Evolutionary conservation across 2,888 invertebrate species (phyloP).

Genomic region (Bruchidius siliquastri): DNA sequence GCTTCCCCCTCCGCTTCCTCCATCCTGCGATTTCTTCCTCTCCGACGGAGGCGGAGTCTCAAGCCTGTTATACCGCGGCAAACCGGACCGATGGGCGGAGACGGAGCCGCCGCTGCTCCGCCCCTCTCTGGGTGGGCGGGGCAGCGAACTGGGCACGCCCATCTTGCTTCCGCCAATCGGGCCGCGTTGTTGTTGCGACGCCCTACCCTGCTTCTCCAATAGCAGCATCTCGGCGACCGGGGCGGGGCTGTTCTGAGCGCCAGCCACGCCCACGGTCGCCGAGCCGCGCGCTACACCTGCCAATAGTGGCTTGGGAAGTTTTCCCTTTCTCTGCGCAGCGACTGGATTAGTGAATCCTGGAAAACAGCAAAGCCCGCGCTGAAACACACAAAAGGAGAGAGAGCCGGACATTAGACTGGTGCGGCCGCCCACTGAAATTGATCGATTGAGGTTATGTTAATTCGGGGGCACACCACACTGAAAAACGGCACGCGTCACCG

Average conservation of each 20-base stretch:
- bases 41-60: constrained; percentile 33
- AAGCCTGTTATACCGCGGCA: constrained; percentile 53
- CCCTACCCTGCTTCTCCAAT: constrained; percentile 71
- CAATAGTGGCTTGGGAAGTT: constrained; percentile 71
- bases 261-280: constrained; percentile 36
- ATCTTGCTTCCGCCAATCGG: constrained; percentile 40
- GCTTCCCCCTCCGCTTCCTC: constrained; percentile 44
- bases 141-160: constrained; percentile 59
- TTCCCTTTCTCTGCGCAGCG: constrained; percentile 70
- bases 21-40: constrained; percentile 47
- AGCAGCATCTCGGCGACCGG: constrained; percentile 57
- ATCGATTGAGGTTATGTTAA: constrained; percentile 10
- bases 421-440: constrained; percentile 10
- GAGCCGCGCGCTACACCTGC: constrained; percentile 54
- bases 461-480: neutral
- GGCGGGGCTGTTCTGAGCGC: constrained; percentile 34
- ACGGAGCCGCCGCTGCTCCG: constrained; percentile 28
- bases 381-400: constrained; percentile 56
- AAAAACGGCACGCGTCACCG: neutral
- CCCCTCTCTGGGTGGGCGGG: constrained; percentile 58
- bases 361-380: constrained; percentile 83
- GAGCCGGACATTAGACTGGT: constrained; percentile 35
- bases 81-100: constrained; percentile 47
- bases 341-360: constrained; percentile 75
- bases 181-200: constrained; percentile 70